Percentiles rank a stretch among this genome's conserved stretches.
phyloP scores from a whole-genome alignment of 2,113 vertebrate genomes.

The Struthio camelus region DNA sequence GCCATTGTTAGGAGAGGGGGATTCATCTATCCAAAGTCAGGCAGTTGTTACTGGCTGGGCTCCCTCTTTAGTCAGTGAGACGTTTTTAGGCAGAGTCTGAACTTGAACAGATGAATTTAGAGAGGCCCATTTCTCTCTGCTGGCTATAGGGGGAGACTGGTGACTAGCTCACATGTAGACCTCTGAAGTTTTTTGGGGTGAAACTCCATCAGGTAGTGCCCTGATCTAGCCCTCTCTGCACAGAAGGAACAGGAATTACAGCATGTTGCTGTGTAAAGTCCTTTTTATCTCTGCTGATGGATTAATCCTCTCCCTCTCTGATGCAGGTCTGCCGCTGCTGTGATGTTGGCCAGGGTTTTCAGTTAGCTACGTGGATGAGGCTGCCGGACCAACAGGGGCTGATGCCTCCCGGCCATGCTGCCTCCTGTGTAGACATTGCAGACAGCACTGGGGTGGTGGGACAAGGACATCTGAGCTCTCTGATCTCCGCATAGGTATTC shows the following conservation, averaged over 20 bases:
- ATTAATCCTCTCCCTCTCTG: not conserved
- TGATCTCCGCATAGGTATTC: not conserved
- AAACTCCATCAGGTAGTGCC: not conserved
- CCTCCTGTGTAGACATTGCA: not conserved
- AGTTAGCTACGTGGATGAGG: not conserved
- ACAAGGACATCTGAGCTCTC: not conserved
- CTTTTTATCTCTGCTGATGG: not conserved
- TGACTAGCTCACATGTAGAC: not conserved
- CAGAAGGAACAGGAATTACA: not conserved
- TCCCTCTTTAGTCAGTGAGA: not conserved
- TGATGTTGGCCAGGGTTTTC: not conserved
- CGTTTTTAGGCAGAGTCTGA: not conserved
- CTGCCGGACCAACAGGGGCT: not conserved
- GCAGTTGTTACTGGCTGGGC: not conserved
- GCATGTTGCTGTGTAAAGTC: not conserved
- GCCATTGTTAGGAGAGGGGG: rapidly evolving
- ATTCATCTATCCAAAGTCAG: rapidly evolving
- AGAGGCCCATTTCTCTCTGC: not conserved
- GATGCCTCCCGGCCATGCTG: too few species aligned
- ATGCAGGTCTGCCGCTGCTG: not conserved
- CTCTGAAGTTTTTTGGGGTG: not conserved
- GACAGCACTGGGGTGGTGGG: not conserved
- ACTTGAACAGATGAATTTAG: not conserved
- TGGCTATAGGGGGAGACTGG: not conserved
- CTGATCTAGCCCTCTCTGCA: not conserved